A percentile compares a stretch with the other conserved stretches of the same genome.
These are phyloP conservation scores for Holocentrus rufus DNA, from an alignment of 2,797 vertebrate species.

Conservation along the genomic window DNA sequence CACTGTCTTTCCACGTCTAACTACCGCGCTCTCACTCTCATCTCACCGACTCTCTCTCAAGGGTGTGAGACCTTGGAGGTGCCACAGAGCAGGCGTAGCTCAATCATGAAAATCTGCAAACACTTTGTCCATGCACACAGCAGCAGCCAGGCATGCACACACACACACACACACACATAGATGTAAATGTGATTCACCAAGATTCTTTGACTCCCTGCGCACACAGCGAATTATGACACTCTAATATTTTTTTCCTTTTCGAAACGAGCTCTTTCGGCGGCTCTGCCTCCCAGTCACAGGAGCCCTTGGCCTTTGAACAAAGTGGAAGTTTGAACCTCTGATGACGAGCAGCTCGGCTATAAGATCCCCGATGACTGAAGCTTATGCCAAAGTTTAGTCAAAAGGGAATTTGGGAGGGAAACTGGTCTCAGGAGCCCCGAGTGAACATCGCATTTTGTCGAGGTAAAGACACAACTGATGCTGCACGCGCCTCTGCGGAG, in stretches of 20 bases:
- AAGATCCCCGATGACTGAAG: constrained; percentile 33
- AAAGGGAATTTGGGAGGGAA: constrained; percentile 22
- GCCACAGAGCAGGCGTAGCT: constrained; percentile 9
- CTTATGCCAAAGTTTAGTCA: constrained; percentile 31
- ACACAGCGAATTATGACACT: constrained; percentile 13
- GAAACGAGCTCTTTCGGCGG: constrained; percentile 22
- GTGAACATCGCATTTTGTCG: constrained; percentile 22
- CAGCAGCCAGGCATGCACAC: constrained; percentile 7
- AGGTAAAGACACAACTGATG: constrained; percentile 30
- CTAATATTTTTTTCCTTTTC: constrained; percentile 14
- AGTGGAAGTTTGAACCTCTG: constrained; percentile 34
- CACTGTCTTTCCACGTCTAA: constrained; percentile 29
- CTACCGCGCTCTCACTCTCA: too few species aligned
- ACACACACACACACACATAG: not conserved
- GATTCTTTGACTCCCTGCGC: constrained; percentile 22
- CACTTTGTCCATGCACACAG: constrained; percentile 12
- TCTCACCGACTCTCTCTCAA: constrained; percentile 6
- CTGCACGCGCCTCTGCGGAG: constrained; percentile 11
- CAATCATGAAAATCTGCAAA: constrained; percentile 20
- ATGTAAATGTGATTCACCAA: constrained; percentile 24
- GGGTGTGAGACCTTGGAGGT: constrained; percentile 15
- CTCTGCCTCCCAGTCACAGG: constrained; percentile 38
- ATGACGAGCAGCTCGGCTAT: constrained; percentile 22
- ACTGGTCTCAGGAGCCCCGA: constrained; percentile 16
- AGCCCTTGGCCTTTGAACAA: constrained; percentile 41